These are phyloP conservation scores for Scaptomyza cyrtandrae DNA, from an alignment of 2,888 invertebrate genomes.

Conservation along the genomic window DNA sequence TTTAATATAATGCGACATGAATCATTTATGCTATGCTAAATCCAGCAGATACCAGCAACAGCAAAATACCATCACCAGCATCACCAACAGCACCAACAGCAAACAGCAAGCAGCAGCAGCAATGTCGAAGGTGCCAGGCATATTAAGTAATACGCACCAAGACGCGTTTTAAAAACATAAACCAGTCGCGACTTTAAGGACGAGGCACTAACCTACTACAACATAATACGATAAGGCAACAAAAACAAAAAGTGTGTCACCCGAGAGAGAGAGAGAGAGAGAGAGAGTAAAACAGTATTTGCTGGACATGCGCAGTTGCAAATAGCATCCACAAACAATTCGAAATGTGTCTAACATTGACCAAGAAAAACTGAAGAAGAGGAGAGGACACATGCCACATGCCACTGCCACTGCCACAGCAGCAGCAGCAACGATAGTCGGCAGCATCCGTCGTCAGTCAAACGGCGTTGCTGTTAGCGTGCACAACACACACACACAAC, in stretches of 20 bases:
- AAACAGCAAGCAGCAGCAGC: background rate
- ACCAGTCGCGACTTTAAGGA: slow-evolving; percentile 56
- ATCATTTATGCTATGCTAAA: slow-evolving; percentile 72
- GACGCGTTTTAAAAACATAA: background rate
- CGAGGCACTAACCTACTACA: slow-evolving; percentile 79
- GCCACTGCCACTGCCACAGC: slow-evolving; percentile 6
- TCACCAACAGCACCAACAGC: slow-evolving; percentile 11
- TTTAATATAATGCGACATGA: slow-evolving; percentile 72
- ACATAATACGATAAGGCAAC: slow-evolving; percentile 53
- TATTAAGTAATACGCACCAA: slow-evolving; percentile 64
- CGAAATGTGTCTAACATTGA: slow-evolving; percentile 69
- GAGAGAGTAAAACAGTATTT: background rate
- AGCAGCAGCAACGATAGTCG: slow-evolving; percentile 16
- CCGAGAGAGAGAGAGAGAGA: slow-evolving; percentile 1
- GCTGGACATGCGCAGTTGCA: slow-evolving; percentile 37
- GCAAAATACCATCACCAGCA: slow-evolving; percentile 2
- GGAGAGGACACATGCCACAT: slow-evolving; percentile 9
- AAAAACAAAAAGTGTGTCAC: slow-evolving; percentile 27
- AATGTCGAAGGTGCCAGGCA: slow-evolving; percentile 67
- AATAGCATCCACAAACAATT: slow-evolving; percentile 69
- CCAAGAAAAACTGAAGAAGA: slow-evolving; percentile 47
- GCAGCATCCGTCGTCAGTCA: slow-evolving; percentile 71
- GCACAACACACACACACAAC: slow-evolving; percentile 65
- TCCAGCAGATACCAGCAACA: slow-evolving; percentile 42
- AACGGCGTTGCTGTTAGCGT: slow-evolving; percentile 76